phyloP scores from a whole-genome alignment of 2,113 vertebrate genomes.

The Rhinopomastus cyanomelas region DNA sequence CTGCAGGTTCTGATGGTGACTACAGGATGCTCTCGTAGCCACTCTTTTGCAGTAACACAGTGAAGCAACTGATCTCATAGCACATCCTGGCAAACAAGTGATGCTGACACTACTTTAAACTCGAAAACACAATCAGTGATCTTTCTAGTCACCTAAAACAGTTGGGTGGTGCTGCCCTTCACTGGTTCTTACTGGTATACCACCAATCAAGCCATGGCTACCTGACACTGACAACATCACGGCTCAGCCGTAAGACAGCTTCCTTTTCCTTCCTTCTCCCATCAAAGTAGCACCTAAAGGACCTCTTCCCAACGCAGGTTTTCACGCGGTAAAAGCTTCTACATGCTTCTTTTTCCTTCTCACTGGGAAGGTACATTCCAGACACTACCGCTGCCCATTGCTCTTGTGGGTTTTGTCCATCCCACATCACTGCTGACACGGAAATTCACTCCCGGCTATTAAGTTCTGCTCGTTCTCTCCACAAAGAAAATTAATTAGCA shows the following conservation, averaged over 20 bases:
- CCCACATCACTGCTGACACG: background rate
- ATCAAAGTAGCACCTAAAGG: background rate
- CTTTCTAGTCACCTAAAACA: slow-evolving; percentile 27
- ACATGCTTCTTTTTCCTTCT: background rate
- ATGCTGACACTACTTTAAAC: background rate
- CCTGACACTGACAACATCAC: background rate
- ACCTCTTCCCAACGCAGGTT: background rate
- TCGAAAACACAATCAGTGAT: slow-evolving; percentile 35
- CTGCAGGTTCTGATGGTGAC: background rate
- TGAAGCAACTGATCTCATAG: background rate
- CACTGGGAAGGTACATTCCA: background rate
- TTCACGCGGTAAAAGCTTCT: background rate
- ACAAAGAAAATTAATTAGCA: background rate
- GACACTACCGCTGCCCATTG: background rate
- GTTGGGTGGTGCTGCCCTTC: slow-evolving; percentile 66
- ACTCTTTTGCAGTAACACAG: background rate
- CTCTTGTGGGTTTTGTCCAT: background rate
- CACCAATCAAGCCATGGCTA: slow-evolving; percentile 53
- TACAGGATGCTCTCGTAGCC: background rate
- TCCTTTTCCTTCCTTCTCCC: background rate
- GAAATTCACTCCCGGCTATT: background rate
- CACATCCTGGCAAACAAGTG: slow-evolving; percentile 6
- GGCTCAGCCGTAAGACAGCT: background rate
- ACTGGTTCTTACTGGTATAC: slow-evolving; percentile 54
- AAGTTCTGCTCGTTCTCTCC: background rate